phyloP scores from a whole-genome alignment of 2,888 invertebrate genomes.

The Griposia aprilina region DNA sequence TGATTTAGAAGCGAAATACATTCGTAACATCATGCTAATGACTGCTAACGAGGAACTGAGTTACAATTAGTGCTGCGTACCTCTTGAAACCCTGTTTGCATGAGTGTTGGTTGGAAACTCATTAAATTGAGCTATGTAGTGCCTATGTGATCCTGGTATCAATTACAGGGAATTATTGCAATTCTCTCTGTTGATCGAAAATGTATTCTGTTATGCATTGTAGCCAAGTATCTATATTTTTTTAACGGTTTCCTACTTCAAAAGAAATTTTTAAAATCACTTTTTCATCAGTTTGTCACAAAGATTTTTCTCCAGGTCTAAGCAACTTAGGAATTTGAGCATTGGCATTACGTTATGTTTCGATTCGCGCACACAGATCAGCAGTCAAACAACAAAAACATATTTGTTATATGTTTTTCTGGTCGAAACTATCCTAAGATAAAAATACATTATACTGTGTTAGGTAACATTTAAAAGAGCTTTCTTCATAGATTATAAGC shows the following conservation, averaged over 20 bases:
- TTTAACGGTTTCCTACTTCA: too few relatives aligned
- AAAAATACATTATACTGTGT: neutral
- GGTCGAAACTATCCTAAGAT: neutral
- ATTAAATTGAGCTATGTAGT: neutral
- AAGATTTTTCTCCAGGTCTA: neutral
- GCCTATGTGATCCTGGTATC: conserved; percentile 10
- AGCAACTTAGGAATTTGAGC: neutral
- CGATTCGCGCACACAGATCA: neutral
- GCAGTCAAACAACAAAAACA: neutral
- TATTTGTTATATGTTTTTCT: neutral
- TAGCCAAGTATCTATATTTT: too few relatives aligned
- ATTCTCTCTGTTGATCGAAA: neutral
- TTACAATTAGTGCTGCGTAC: conserved; percentile 26
- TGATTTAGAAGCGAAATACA: neutral
- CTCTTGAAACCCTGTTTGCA: conserved; percentile 18
- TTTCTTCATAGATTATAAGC: neutral
- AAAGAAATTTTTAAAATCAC: neutral
- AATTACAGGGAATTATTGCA: neutral
- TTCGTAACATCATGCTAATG: conserved; percentile 21
- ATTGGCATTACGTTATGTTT: neutral
- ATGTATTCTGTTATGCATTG: neutral
- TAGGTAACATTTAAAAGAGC: neutral
- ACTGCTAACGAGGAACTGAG: conserved; percentile 23
- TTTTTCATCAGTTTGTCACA: neutral
- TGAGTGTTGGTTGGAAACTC: conserved; percentile 13